phyloP scores from a whole-genome alignment of 2,113 vertebrate species.

The Heptranchias perlo region DNA sequence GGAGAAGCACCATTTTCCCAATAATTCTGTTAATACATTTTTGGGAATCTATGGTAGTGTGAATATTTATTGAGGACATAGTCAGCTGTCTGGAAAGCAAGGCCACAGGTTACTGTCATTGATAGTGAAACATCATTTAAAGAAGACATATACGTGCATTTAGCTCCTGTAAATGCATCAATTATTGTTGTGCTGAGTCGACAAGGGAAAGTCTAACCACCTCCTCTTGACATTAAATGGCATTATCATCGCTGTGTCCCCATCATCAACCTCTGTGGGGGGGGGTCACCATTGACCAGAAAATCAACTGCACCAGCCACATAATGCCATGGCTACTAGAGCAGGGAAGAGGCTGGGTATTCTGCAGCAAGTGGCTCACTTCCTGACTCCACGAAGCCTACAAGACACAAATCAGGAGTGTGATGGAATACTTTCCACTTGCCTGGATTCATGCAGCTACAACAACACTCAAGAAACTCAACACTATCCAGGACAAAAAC shows the following conservation, averaged over 20 bases:
- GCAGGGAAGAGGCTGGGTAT: background rate
- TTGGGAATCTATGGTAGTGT: background rate
- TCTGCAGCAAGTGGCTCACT: background rate
- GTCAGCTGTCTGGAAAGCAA: background rate
- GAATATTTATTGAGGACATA: background rate
- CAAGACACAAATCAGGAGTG: background rate
- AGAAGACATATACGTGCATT: background rate
- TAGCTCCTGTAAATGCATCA: background rate
- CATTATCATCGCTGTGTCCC: background rate
- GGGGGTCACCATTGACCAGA: background rate
- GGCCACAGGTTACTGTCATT: background rate
- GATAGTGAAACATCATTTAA: background rate
- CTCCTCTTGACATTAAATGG: background rate
- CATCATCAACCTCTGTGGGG: background rate
- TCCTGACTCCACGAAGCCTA: background rate
- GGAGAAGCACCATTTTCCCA: background rate
- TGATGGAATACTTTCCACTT: background rate
- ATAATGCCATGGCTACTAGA: background rate
- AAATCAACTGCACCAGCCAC: background rate
- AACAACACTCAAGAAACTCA: background rate
- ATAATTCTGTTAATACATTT: background rate
- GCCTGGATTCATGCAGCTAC: background rate
- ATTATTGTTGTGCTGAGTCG: background rate
- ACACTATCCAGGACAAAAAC: background rate
- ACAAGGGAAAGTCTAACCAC: background rate